Conservation (phyloP, 2,113 vertebrate genomes). For the Ramphastos sulfuratus region DNA sequence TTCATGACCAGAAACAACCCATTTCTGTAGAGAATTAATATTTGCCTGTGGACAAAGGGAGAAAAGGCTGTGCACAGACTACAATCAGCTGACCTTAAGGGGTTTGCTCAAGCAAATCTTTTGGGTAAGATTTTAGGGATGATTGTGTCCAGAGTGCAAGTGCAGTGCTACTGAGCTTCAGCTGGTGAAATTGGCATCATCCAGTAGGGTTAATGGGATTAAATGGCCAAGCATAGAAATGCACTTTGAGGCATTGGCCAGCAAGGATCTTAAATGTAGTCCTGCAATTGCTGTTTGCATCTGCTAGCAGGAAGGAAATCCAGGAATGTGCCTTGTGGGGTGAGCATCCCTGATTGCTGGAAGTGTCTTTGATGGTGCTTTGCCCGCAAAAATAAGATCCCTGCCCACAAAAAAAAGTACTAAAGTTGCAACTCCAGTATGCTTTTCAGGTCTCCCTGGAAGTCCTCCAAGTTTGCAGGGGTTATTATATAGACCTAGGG, state of each 20-base stretch:
- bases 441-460: background rate
- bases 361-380: background rate
- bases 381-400: background rate
- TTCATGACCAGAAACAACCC: background rate
- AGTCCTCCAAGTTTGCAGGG: background rate
- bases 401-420: background rate
- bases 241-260: background rate
- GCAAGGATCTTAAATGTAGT: background rate
- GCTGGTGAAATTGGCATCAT: background rate
- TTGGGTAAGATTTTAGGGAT: background rate
- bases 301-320: background rate
- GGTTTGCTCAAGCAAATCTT: background rate
- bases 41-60: background rate
- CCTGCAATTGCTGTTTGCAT: background rate
- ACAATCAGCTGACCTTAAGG: background rate
- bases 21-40: background rate
- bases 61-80: background rate
- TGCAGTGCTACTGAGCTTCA: background rate
- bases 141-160: background rate
- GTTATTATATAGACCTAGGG: background rate
- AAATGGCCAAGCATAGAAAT: background rate
- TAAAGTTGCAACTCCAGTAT: background rate
- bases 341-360: background rate
- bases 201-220: background rate
- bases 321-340: background rate